These are phyloP conservation scores for Mormyrops attenuatus DNA, from an alignment of 2,797 vertebrate genomes.

Conservation along the genomic window DNA sequence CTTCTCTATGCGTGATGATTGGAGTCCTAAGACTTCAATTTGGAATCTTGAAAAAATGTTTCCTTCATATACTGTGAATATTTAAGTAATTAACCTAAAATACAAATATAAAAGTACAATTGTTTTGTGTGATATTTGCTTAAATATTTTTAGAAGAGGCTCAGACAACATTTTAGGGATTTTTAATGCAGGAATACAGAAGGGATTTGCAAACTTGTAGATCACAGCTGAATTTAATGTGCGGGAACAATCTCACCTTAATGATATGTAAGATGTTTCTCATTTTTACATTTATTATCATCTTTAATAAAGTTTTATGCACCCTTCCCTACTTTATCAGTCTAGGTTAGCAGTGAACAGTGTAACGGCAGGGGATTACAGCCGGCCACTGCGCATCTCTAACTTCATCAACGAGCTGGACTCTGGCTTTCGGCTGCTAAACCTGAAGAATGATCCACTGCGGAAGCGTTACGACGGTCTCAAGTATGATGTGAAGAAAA, in stretches of 20 bases:
- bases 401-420: slow-evolving; percentile 95
- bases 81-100: not conserved
- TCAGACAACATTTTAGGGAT: not conserved
- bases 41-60: no score
- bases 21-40: not conserved
- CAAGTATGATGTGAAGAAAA: slow-evolving; percentile 97
- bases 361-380: slow-evolving; percentile 90
- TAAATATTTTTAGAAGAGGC: not conserved
- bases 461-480: slow-evolving; percentile 95
- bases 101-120: not conserved
- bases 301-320: not conserved
- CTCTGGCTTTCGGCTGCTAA: slow-evolving; percentile 93
- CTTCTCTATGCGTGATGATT: not conserved
- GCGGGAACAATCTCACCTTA: not conserved
- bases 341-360: slow-evolving; percentile 93
- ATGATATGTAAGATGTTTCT: not conserved
- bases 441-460: slow-evolving; percentile 94
- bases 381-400: slow-evolving; percentile 87
- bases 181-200: not conserved
- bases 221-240: not conserved
- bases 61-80: not conserved
- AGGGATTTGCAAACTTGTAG: not conserved
- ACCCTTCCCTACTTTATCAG: slow-evolving; percentile 45
- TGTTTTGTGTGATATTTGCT: not conserved
- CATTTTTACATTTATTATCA: not conserved